Conservation (phyloP, 2,888 invertebrate species). For the Patella ulyssiponensis region DNA sequence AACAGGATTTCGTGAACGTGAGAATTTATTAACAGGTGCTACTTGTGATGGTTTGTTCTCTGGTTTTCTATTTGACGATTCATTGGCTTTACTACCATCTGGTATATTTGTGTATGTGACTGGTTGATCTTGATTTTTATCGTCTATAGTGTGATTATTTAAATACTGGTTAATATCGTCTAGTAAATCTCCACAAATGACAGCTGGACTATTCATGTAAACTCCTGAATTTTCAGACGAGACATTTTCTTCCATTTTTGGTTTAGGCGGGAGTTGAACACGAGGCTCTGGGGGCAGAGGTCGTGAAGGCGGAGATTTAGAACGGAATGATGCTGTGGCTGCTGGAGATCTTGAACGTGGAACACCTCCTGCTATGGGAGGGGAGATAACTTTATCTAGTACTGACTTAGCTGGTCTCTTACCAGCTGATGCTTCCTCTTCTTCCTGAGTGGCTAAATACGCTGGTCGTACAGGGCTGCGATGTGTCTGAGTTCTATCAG, state of each 20-base stretch:
- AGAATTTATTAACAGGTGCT: not conserved
- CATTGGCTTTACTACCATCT: not conserved
- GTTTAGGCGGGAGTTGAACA: not conserved
- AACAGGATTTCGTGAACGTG: not conserved
- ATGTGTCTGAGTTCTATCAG: constrained; percentile 13
- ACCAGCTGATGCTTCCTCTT: not conserved
- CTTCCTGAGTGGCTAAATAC: not conserved
- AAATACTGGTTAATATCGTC: not conserved
- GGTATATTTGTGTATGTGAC: not conserved
- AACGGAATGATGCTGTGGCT: constrained; percentile 12
- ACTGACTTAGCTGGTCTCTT: not conserved
- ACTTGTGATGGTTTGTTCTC: not conserved
- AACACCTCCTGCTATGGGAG: constrained; percentile 24
- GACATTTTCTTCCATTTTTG: not conserved
- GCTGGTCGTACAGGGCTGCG: not conserved
- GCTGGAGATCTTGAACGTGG: constrained; percentile 15
- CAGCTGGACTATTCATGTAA: not conserved
- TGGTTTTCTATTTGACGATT: not conserved
- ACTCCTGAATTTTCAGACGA: not conserved
- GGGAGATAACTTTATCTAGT: constrained; percentile 15
- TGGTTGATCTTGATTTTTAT: not conserved
- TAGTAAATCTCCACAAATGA: not conserved
- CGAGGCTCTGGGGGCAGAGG: not conserved
- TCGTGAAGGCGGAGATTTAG: not conserved
- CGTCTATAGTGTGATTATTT: not conserved